Base-by-base conservation (phyloP, 1,140 invertebrate species). In the Meloidogyne chitwoodi region DNA sequence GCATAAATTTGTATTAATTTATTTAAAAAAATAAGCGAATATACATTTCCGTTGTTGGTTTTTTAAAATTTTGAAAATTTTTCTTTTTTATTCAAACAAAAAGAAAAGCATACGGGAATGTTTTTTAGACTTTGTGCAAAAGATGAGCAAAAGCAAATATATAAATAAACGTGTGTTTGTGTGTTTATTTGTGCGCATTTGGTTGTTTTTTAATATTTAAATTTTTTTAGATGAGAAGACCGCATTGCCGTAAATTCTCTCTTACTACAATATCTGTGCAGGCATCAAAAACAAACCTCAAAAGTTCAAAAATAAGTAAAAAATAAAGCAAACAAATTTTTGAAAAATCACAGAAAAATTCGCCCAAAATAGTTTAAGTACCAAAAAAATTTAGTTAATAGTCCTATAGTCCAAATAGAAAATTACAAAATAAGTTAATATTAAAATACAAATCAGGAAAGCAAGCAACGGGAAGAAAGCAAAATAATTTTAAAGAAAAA, bases 201-300 rank as follows among this genome's bases (percentile, higher is more conserved):
- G 16, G 38, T 41, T 56, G 48, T 14, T 56, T n/a, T 5, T 19
- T 16, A 19, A 56, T 56, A n/a, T 56, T 56, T 4, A 10, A n/a
- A 6, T 56, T 56, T 6, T 56, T n/a, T 56, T 56, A 73, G 34
- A 62, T 80, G 27, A 78, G 83, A 27, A 82, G 81, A 76, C 81
- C 81, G 62, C 81, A 82, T 62, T 94, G 95, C 89, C 95, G 92
- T 84, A 98, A 91, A 91, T 98, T 98, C 91, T 98, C 98, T 89
- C 95, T 95, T 88, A 98, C 98, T 90, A 98, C 98, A 85, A 98
- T 95, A 91, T 98, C 95, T 85, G 96, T 98, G 87, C 98, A 96
- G 82, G 95, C 95, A 90, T 98, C 96, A 90, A 99, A 99, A 89
- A 99, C 96, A 70, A 78, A 78, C 24, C 77, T 73, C 29, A 67